Conservation (phyloP, 2,113 vertebrate species). For the Ptilorrhoa leucosticta region DNA sequence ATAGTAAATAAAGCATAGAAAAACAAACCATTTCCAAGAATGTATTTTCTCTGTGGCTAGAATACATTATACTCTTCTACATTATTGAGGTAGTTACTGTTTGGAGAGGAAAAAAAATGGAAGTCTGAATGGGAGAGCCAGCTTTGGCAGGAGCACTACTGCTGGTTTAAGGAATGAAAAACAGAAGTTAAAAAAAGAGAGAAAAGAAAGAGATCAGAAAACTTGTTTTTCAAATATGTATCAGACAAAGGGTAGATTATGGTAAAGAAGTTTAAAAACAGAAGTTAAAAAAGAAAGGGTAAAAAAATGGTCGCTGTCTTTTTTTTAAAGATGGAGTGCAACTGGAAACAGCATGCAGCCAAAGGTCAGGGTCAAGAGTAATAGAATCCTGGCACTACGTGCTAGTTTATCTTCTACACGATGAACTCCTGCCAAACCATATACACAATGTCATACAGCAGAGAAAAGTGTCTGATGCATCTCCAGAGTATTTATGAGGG, state of each 20-base stretch:
- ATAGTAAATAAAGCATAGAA: constrained; percentile 44
- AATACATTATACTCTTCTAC: not conserved
- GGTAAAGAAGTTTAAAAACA: constrained; percentile 49
- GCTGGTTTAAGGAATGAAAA: constrained; percentile 15
- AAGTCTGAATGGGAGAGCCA: constrained; percentile 22
- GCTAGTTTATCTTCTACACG: constrained; percentile 77
- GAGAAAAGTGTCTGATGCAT: constrained; percentile 76
- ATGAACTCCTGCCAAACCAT: constrained; percentile 76
- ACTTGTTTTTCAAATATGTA: constrained; percentile 33
- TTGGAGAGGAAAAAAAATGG: not conserved
- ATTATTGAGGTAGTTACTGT: constrained; percentile 2
- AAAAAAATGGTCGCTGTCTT: constrained; percentile 47
- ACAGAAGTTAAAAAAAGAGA: constrained; percentile 8
- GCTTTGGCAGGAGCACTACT: not conserved
- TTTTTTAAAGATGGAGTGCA: constrained; percentile 72
- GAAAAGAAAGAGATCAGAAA: not conserved
- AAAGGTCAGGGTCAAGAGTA: constrained; percentile 80
- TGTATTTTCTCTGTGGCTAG: constrained; percentile 18
- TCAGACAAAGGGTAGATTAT: not conserved
- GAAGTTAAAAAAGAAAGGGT: constrained; percentile 48
- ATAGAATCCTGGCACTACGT: constrained; percentile 77
- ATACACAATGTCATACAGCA: constrained; percentile 71
- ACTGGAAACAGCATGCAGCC: constrained; percentile 77
- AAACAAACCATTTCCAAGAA: constrained; percentile 58
- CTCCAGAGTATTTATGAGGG: constrained; percentile 81